These are phyloP conservation scores for Mythimna pallens DNA, from an alignment of 2,888 invertebrate species.

Conservation along the genomic window DNA sequence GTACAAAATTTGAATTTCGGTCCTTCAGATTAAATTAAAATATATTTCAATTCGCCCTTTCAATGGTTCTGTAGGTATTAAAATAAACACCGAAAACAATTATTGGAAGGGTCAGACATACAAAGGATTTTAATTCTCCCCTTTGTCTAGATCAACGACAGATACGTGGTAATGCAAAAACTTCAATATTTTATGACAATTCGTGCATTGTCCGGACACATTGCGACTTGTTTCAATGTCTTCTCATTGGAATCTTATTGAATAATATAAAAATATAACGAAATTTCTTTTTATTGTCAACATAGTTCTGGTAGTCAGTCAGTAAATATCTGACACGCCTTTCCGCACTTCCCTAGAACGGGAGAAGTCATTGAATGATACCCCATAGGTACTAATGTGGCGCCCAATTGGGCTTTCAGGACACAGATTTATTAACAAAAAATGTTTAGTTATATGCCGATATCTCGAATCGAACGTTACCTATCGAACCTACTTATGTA, in stretches of 20 bases:
- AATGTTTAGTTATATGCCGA: background rate
- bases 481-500: background rate
- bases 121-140: conserved; percentile 61
- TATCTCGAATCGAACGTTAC: background rate
- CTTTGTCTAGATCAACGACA: conserved; percentile 61
- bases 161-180: conserved; percentile 67
- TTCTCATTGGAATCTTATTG: conserved; percentile 85
- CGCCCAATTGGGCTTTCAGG: background rate
- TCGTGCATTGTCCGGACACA: conserved; percentile 80
- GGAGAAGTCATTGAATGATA: no score
- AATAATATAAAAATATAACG: conserved; percentile 83
- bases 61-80: no score
- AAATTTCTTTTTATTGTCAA: conserved; percentile 78
- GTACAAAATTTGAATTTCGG: no score
- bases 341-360: no score
- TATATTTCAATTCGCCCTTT: conserved; percentile 6
- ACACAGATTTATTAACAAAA: background rate
- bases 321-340: no score
- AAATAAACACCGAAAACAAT: conserved; percentile 34
- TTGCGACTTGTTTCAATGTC: conserved; percentile 80
- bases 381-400: no score
- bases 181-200: conserved; percentile 85
- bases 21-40: conserved; percentile 14
- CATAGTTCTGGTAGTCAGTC: no score
- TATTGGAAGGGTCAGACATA: conserved; percentile 48